phyloP scores from a whole-genome alignment of 30 jellyfish, hydroid and myxozoan genomes.

The Hydractinia echinata region DNA sequence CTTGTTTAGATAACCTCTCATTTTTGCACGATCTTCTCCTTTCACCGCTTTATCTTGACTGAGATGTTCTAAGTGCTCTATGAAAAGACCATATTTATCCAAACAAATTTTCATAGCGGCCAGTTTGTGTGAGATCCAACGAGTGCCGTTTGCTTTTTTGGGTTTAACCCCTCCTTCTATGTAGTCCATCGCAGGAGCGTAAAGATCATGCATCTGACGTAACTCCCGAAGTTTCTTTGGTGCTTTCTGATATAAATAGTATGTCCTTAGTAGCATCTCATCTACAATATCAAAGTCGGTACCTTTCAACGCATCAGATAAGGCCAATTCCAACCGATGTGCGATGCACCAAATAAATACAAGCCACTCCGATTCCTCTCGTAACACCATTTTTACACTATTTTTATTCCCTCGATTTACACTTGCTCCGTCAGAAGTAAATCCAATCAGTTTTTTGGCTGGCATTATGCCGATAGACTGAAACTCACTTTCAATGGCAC shows the following conservation, averaged over 20 bases:
- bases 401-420: no score
- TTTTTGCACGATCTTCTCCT: not conserved
- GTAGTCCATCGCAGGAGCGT: not conserved
- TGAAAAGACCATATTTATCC: constrained; percentile 1
- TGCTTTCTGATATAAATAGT: no score
- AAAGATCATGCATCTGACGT: constrained; percentile 12
- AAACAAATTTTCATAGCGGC: constrained; percentile 31
- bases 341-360: no score
- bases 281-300: not conserved
- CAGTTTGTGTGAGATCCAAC: constrained; percentile 29
- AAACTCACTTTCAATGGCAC: not conserved
- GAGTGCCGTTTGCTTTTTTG: constrained; percentile 9
- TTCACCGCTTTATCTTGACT: not conserved
- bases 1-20: not conserved
- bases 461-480: not conserved
- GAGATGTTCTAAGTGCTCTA: not conserved
- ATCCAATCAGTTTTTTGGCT: constrained; percentile 2
- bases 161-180: not conserved
- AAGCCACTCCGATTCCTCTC: not conserved
- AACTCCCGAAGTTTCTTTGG: constrained; percentile 3
- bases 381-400: not conserved
- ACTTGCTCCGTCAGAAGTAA: no score
- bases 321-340: no score
- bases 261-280: no score
- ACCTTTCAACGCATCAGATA: not conserved